A percentile compares a stretch with the other conserved stretches of the same genome.
Conservation (phyloP, 2,888 invertebrate genomes). For the Cotesia congregata region DNA sequence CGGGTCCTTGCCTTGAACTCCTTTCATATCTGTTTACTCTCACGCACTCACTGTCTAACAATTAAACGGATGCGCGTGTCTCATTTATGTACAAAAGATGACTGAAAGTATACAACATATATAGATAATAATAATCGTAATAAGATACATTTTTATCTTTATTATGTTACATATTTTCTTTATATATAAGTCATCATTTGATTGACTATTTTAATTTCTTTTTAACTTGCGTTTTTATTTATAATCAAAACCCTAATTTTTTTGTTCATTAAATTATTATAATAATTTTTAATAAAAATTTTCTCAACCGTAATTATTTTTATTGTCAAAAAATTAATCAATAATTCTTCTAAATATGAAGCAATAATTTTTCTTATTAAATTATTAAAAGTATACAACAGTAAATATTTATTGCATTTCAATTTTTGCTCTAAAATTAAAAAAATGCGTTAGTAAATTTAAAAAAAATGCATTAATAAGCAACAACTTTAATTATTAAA, state of each 20-base stretch:
- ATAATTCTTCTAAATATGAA: too few relatives aligned
- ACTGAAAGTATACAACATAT: constrained; percentile 13
- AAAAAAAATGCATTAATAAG: too few relatives aligned
- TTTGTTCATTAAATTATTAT: background rate
- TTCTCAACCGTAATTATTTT: too few relatives aligned
- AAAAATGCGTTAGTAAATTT: too few relatives aligned
- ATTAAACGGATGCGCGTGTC: constrained; percentile 45
- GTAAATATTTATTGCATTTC: too few relatives aligned
- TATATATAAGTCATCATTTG: constrained; percentile 4
- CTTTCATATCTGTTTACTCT: constrained; percentile 31
- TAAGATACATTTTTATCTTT: constrained; percentile 16
- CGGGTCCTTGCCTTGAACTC: constrained; percentile 41
- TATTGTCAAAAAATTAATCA: too few relatives aligned
- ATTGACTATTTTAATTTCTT: constrained; percentile 29
- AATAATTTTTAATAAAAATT: background rate
- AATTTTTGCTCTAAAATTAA: too few relatives aligned
- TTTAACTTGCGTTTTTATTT: constrained; percentile 19
- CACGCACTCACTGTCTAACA: constrained; percentile 34
- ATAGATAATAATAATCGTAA: background rate
- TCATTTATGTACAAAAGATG: constrained; percentile 27
- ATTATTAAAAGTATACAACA: too few relatives aligned
- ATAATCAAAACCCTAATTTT: background rate
- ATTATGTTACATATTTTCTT: constrained; percentile 10
- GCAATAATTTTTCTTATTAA: too few relatives aligned
- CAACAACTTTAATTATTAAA: too few relatives aligned